Conservation (phyloP, 1,140 invertebrate species). For the Mizuhopecten yessoensis region DNA sequence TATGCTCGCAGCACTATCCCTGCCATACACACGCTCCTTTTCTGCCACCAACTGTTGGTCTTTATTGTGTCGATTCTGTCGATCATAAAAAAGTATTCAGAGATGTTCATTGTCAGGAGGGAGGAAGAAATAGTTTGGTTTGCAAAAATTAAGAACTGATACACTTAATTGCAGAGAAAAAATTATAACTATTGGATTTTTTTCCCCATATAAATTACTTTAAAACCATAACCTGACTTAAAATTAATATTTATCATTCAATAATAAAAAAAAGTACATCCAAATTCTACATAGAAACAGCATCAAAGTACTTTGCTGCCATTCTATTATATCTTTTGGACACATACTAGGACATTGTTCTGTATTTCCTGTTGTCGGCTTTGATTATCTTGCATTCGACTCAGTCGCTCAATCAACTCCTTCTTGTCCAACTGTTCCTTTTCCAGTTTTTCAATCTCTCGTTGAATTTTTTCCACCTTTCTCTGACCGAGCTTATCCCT, state of each 20-base stretch:
- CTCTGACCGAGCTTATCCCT: conserved; percentile 47
- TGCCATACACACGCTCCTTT: neutral
- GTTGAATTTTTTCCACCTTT: conserved; percentile 58
- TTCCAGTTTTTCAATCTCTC: conserved; percentile 58
- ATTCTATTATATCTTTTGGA: too few relatives aligned
- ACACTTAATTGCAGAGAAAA: too few relatives aligned
- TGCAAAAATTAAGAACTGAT: too few relatives aligned
- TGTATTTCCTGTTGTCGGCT: conserved; percentile 50
- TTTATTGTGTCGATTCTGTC: neutral
- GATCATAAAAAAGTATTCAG: neutral
- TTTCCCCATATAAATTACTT: too few relatives aligned
- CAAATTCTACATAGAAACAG: too few relatives aligned
- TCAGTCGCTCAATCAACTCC: conserved; percentile 56
- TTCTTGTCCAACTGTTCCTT: conserved; percentile 58
- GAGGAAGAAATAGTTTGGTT: too few relatives aligned
- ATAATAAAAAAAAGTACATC: too few relatives aligned
- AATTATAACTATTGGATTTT: too few relatives aligned
- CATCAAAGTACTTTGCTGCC: too few relatives aligned
- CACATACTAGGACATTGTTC: conserved; percentile 54
- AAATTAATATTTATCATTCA: too few relatives aligned
- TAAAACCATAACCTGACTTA: too few relatives aligned
- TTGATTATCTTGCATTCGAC: conserved; percentile 49
- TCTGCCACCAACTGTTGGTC: neutral
- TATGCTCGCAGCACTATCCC: neutral
- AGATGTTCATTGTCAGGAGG: too few relatives aligned